These are phyloP conservation scores for Aphidius ervi DNA, from an alignment of 1,140 invertebrate genomes.

Conservation along the genomic window DNA sequence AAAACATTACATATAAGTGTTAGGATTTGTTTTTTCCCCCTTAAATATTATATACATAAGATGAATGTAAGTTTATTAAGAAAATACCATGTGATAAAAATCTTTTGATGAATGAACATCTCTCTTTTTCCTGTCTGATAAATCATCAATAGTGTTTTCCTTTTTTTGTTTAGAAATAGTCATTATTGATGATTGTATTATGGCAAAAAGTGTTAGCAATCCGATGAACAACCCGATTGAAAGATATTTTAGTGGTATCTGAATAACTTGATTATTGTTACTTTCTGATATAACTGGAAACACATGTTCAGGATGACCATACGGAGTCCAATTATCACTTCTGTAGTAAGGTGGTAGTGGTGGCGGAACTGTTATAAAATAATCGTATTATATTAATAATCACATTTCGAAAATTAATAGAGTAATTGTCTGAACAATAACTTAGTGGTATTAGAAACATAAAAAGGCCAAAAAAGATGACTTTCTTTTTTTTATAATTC, in stretches of 20 bases:
- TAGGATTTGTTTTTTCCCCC: no score
- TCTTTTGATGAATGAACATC: slow-evolving; percentile 30
- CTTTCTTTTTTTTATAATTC: no score
- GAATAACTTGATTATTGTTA: slow-evolving; percentile 33
- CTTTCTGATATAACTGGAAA: slow-evolving; percentile 29
- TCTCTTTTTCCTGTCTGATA: slow-evolving; percentile 39
- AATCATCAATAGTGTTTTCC: slow-evolving; percentile 29
- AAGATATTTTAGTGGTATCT: slow-evolving; percentile 42
- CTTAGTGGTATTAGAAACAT: no score
- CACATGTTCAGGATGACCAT: slow-evolving; percentile 24
- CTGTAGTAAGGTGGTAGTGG: slow-evolving; percentile 21
- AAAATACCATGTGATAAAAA: slow-evolving; percentile 32
- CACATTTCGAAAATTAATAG: no score
- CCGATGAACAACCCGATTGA: slow-evolving; percentile 49
- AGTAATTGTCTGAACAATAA: no score
- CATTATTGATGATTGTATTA: slow-evolving; percentile 47
- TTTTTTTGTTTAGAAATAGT: slow-evolving; percentile 37
- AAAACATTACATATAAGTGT: no score
- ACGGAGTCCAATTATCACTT: slow-evolving; percentile 26
- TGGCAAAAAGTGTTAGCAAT: slow-evolving; percentile 44
- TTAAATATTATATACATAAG: neutral
- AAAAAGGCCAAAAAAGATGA: no score
- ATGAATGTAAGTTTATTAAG: neutral
- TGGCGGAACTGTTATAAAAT: slow-evolving; percentile 6
- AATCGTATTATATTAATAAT: no score